phyloP scores from a whole-genome alignment of 92 coral and sea anemone genomes.

The Hydrozoanthus gracilis region DNA sequence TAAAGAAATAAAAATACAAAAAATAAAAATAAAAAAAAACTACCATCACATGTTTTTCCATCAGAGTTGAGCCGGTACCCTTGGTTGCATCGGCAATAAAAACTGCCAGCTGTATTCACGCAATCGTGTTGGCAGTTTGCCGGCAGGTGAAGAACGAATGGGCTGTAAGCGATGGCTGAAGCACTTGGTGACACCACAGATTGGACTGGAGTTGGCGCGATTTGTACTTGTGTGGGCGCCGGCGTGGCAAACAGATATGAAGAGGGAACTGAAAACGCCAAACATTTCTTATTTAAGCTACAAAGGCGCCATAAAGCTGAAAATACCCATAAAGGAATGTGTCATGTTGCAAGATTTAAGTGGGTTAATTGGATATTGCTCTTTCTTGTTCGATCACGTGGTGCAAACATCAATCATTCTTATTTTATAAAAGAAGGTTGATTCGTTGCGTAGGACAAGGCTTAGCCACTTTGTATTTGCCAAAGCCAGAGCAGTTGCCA shows the following conservation, averaged over 20 bases:
- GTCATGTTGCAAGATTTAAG: no score
- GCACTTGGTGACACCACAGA: background rate
- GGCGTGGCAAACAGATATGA: background rate
- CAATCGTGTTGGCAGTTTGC: background rate
- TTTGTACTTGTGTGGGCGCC: background rate
- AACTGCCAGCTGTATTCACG: background rate
- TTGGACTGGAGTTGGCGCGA: background rate
- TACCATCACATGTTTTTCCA: background rate
- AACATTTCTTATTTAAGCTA: background rate
- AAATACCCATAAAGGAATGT: background rate
- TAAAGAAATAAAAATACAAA: no score
- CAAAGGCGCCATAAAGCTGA: background rate
- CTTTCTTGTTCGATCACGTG: no score
- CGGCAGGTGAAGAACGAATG: background rate
- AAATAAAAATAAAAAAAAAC: background rate
- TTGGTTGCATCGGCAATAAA: background rate
- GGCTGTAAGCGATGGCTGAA: background rate
- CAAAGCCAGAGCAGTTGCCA: no score
- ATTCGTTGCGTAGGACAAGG: no score
- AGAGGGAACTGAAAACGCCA: background rate
- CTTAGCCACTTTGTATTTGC: no score
- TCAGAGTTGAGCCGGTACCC: background rate
- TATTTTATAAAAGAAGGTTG: no score
- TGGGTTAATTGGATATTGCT: no score
- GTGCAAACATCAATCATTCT: no score